Evolutionary conservation across 1,140 invertebrate species (phyloP), one percentile per base, ranked within the genome.

Genomic region (Tetramorium simillimum): DNA sequence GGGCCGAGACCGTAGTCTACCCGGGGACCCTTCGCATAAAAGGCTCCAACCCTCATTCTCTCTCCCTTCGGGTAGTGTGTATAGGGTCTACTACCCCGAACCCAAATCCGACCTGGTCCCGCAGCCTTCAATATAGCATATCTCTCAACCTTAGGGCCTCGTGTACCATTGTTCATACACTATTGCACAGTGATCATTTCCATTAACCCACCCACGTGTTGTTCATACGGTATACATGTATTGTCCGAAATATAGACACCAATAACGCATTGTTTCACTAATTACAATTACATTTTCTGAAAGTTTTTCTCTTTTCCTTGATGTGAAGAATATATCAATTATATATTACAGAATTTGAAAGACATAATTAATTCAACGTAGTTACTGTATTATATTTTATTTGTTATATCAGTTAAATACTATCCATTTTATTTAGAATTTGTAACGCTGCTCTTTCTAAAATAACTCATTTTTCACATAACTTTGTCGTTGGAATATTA

Each of bases 1-100:
- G 78, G 85, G 24, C 86, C 86, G 86, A 89, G 77, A 49, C 89
- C 85, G 72, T 77, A 77, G 81, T 87, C 88, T 86, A 88, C 86
- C 86, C 88, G 63, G 72, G 87, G 87, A 87, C 92, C 89, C 88
- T 86, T 75, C 76, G 67, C 84, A 92, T 93, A 88, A 93, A 93
- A 92, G 92, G 88, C 72, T 93, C 90, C 87, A 92, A 92, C 92
- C 92, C 92, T 93, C 92, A 72, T 91, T 87, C 75, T 70, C 58
- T 85, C 81, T 80, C 67, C 77, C 72, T 90, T 73, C 37, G 33
- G 40, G 63, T 72, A 21, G 90, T 85, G 75, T 85, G 85, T 81
- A 73, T 72, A 86, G 82, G 88, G 88, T 88, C 65, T 85, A 58
- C 67, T 77, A 89, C 73, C 89, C 92, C 33, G 76, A 91, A 88